A percentile compares a stretch with the other conserved stretches of the same genome.
Evolutionary conservation across 2,888 invertebrate species (phyloP).

Genomic region (Machimus rusticus): DNA sequence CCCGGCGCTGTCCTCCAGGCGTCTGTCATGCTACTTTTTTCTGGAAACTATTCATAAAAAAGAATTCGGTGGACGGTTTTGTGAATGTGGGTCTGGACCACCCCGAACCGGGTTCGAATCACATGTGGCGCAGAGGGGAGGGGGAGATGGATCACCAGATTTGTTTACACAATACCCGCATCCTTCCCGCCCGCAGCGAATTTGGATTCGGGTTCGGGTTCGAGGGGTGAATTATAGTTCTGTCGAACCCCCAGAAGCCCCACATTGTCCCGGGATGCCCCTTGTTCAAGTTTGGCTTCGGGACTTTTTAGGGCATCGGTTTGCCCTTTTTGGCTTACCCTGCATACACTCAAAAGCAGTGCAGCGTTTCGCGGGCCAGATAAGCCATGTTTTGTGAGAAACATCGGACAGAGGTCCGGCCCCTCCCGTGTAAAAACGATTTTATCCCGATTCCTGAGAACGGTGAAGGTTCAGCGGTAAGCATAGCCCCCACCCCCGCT

Average conservation of each 20-base stretch:
- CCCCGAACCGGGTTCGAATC: not conserved
- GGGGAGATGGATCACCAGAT: not conserved
- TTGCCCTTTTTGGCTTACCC: not conserved
- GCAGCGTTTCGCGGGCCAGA: not conserved
- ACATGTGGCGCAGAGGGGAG: not conserved
- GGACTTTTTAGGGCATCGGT: constrained; percentile 8
- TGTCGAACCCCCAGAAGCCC: not conserved
- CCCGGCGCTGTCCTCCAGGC: not conserved
- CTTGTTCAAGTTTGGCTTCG: not conserved
- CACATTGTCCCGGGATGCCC: not conserved
- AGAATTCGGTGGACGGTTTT: not conserved
- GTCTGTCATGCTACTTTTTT: not conserved
- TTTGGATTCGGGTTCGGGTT: not conserved
- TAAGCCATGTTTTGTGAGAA: constrained; percentile 23
- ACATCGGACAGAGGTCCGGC: constrained; percentile 1
- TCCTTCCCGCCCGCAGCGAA: not conserved
- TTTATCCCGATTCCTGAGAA: constrained; percentile 18
- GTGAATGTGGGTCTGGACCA: not conserved
- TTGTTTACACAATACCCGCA: not conserved
- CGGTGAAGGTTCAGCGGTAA: not conserved
- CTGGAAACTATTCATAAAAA: not conserved
- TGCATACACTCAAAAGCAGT: constrained; percentile 3
- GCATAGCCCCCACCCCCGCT: not conserved
- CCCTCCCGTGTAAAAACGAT: constrained; percentile 8
- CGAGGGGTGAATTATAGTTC: not conserved